Conservation (phyloP, 2,797 vertebrate species). For the Gallinago stenura region DNA sequence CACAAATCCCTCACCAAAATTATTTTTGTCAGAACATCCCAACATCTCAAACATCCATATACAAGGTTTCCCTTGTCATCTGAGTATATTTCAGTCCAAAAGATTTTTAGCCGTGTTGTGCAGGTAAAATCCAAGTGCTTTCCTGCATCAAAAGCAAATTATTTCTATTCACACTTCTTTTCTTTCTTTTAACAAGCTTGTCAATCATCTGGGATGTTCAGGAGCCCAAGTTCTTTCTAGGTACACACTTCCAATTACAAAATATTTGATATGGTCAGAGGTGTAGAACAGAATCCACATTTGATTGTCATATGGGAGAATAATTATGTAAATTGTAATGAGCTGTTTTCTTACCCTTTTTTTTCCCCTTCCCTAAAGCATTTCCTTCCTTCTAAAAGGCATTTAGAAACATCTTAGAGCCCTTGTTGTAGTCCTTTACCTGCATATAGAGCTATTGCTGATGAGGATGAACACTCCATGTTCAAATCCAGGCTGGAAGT, state of each 20-base stretch:
- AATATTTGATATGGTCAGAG: background rate
- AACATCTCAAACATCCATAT: background rate
- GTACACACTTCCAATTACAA: background rate
- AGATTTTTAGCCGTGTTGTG: accelerated
- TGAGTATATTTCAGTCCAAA: background rate
- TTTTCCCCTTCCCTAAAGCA: background rate
- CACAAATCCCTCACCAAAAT: background rate
- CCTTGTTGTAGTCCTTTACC: background rate
- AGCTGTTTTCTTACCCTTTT: background rate
- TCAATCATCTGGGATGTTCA: background rate
- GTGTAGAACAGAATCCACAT: background rate
- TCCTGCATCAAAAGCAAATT: background rate
- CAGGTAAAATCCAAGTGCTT: background rate
- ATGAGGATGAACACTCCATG: background rate
- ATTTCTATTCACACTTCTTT: background rate
- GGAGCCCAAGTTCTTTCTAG: background rate
- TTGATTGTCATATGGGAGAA: background rate
- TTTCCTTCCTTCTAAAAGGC: background rate
- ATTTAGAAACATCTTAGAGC: background rate
- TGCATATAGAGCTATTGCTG: background rate
- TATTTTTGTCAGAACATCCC: background rate
- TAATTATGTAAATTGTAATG: background rate
- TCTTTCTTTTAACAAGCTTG: background rate
- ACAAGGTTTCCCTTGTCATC: background rate
- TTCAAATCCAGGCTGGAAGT: background rate